A percentile compares a stretch with the other conserved stretches of the same genome.
Evolutionary conservation across 2,113 vertebrate genomes (phyloP).

Genomic region (Cololabis saira): DNA sequence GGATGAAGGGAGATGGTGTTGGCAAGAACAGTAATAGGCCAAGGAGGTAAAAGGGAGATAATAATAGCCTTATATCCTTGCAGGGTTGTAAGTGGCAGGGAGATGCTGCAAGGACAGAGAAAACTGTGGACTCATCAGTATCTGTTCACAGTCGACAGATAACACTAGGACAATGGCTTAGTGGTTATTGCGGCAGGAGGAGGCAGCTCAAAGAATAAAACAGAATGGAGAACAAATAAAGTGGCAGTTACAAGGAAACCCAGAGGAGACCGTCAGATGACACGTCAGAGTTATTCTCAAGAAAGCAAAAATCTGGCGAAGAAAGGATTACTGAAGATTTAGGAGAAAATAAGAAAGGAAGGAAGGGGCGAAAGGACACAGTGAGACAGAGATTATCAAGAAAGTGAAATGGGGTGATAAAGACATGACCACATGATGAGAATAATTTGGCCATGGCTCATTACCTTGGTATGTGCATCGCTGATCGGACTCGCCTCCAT

Average conservation of each 20-base stretch:
- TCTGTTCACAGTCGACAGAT: conserved; percentile 72
- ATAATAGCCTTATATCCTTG: conserved; percentile 45
- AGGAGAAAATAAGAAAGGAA: neutral
- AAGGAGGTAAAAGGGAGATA: conserved; percentile 36
- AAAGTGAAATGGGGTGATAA: conserved; percentile 35
- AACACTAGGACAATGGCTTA: conserved; percentile 53
- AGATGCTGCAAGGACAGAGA: conserved; percentile 62
- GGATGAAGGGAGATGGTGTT: conserved; percentile 21
- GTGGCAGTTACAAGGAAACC: conserved; percentile 32
- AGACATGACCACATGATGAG: conserved; percentile 39
- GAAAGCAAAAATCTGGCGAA: conserved; percentile 9
- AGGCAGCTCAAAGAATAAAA: neutral
- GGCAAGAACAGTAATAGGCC: conserved; percentile 54
- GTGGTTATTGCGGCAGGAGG: conserved; percentile 26
- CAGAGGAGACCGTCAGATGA: conserved; percentile 18
- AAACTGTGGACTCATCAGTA: conserved; percentile 74
- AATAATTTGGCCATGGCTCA: conserved; percentile 53
- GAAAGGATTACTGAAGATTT: conserved; percentile 10
- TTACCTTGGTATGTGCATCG: conserved; percentile 64
- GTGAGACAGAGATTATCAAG: conserved; percentile 5
- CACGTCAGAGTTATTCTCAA: conserved; percentile 8
- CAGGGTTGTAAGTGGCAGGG: conserved; percentile 52
- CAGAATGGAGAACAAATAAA: conserved; percentile 16
- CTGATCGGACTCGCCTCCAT: conserved; percentile 48
- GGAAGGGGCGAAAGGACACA: neutral